Base-by-base conservation (phyloP, 2,113 vertebrate genomes). In the Stomatorhinus ivindoensis region DNA sequence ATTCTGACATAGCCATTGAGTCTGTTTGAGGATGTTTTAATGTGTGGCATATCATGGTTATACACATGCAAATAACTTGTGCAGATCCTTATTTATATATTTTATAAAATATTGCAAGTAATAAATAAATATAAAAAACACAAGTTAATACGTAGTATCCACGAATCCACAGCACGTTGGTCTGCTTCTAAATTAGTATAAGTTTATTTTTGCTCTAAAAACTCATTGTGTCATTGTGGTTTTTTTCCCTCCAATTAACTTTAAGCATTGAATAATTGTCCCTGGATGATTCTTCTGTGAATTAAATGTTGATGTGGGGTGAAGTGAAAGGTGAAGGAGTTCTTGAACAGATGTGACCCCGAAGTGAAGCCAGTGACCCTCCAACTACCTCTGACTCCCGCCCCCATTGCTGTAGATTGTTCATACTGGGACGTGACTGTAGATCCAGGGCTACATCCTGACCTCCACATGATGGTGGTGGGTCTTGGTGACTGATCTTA, bases 281-380 rank as follows among this genome's bases (percentile, higher is more conserved):
- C 47, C 88, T 19, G 48, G 55, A 24, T 91, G 84, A 19, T 65
- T 89, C 5, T 90, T 53, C 51, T 55, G 19, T 44, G 65, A n/a
- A 27, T 73, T 11, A 82, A 55, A 87, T 51, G 50, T 47, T 73
- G 50, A 47, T 47, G 65, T 61, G 55, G 58, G 7, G 48, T 73
- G 5, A 51, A 51, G 69, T 84, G 73, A 61, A 58, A 50, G 83
- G 44, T 84, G 88, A 48, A 17, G 27, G 50, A 24, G 47, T 55
- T 55, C 46, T 13, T 17, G 61, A 58, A 82, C 91, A 90, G 90
- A 89, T 90, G 90, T 92, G 89, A 91, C 91, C 90, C 86, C 73
- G 86, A 88, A 89, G 90, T 88, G 90, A 90, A 88, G 42, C 17
- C 47, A n/a, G 35, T 69, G 85, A 89, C 21, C 51, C 46, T 83